Conservation (phyloP, 2,888 invertebrate genomes). For the Melanotus villosus region DNA sequence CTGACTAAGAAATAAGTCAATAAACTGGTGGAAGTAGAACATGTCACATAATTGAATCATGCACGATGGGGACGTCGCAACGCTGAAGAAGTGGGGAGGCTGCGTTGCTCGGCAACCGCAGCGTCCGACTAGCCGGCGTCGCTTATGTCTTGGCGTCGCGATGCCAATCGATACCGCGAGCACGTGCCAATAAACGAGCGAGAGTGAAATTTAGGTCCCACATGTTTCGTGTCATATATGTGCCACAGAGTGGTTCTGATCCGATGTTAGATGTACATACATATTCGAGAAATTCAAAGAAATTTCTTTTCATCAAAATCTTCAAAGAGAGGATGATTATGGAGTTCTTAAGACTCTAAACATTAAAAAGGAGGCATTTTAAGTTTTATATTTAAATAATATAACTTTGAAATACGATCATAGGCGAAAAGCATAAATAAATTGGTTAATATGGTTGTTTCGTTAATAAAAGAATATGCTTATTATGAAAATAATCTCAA, state of each 20-base stretch:
- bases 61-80: constrained; percentile 56
- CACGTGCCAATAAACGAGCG: constrained; percentile 58
- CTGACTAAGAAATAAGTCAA: constrained; percentile 63
- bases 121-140: constrained; percentile 65
- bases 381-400: no score
- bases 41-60: constrained; percentile 68
- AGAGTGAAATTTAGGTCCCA: constrained; percentile 52
- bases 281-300: no score
- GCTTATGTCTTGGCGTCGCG: constrained; percentile 53
- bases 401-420: no score
- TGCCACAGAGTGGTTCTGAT: background rate
- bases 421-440: no score
- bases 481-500: no score
- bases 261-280: background rate
- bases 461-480: no score
- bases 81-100: constrained; percentile 63
- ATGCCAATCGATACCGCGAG: constrained; percentile 60
- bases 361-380: no score
- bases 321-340: no score
- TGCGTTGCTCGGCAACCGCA: constrained; percentile 66
- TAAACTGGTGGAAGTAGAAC: constrained; percentile 64
- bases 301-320: no score
- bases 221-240: constrained; percentile 31
- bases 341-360: no score
- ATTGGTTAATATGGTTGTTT: no score